These are phyloP conservation scores for Caenorhabditis panamensis DNA, from an alignment of 2,888 invertebrate species.

Conservation along the genomic window DNA sequence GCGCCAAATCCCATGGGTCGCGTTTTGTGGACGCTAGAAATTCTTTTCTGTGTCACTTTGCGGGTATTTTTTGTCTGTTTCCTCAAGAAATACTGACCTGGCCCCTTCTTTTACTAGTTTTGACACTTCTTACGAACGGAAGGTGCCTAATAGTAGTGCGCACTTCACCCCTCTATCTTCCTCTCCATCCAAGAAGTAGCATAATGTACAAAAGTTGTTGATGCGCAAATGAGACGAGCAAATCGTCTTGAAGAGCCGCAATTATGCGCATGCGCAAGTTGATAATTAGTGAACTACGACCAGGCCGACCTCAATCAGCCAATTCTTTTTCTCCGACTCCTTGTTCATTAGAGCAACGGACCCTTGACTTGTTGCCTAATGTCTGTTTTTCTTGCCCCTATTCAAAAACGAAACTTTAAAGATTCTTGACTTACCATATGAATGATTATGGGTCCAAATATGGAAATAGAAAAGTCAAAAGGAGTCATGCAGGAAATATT, in stretches of 20 bases:
- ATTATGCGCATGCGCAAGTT: conserved; percentile 63
- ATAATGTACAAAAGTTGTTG: conserved; percentile 56
- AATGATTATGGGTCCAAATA: conserved; percentile 57
- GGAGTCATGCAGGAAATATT: conserved; percentile 67
- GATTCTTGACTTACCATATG: conserved; percentile 53
- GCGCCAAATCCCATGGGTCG: conserved; percentile 53
- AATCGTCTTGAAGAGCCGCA: conserved; percentile 59
- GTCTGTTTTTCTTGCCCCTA: background rate
- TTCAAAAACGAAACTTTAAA: conserved; percentile 22
- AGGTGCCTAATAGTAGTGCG: conserved; percentile 28
- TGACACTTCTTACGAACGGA: conserved; percentile 19
- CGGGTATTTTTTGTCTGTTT: conserved; percentile 50
- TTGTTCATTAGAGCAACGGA: conserved; percentile 28
- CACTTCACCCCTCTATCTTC: conserved; percentile 14
- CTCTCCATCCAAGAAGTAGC: conserved; percentile 12
- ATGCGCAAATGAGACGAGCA: conserved; percentile 62
- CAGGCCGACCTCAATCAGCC: conserved; percentile 42
- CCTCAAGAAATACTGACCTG: conserved; percentile 16
- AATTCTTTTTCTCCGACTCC: conserved; percentile 28
- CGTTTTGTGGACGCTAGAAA: conserved; percentile 55
- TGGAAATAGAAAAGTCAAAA: conserved; percentile 65
- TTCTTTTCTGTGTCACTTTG: conserved; percentile 54
- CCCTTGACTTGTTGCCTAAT: background rate
- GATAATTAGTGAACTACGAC: conserved; percentile 61
- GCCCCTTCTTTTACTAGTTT: conserved; percentile 7